These are phyloP conservation scores for Chanos chanos DNA, from an alignment of 2,797 vertebrate species.

Conservation along the genomic window DNA sequence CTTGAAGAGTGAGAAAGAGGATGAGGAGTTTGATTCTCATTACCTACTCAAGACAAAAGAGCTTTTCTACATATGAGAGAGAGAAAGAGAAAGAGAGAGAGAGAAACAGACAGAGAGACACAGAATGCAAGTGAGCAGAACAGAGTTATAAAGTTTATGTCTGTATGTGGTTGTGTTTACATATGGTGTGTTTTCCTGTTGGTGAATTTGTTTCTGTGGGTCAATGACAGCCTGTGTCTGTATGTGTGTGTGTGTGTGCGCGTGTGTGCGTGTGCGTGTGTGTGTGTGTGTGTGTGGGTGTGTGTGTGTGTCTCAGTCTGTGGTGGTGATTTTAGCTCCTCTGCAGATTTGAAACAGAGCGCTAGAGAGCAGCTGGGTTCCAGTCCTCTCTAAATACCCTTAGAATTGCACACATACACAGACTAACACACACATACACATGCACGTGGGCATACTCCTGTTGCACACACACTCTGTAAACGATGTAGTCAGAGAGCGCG, in stretches of 20 bases:
- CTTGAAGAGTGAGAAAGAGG: no score
- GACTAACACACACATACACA: not conserved
- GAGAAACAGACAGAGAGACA: no score
- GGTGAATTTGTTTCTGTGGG: not conserved
- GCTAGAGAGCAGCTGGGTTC: not conserved
- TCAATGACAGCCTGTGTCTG: not conserved
- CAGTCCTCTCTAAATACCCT: not conserved
- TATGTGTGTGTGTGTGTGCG: not conserved
- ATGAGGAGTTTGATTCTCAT: no score
- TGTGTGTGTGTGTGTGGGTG: no score
- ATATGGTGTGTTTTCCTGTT: not conserved
- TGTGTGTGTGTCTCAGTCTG: no score
- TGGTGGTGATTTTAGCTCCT: no score
- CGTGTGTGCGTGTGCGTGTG: no score
- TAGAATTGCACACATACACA: not conserved
- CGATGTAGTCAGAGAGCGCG: slow-evolving; percentile 6
- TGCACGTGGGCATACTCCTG: not conserved
- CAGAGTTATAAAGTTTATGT: no score
- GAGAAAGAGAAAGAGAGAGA: no score
- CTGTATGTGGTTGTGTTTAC: not conserved
- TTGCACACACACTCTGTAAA: slow-evolving; percentile 9
- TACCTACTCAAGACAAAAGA: no score
- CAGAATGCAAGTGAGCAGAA: no score
- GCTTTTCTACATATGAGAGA: not conserved
- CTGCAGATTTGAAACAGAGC: no score